A percentile compares a stretch with the other conserved stretches of the same genome.
Evolutionary conservation across 1,140 invertebrate genomes (phyloP).

Genomic region (Druon quercuslanigerum): DNA sequence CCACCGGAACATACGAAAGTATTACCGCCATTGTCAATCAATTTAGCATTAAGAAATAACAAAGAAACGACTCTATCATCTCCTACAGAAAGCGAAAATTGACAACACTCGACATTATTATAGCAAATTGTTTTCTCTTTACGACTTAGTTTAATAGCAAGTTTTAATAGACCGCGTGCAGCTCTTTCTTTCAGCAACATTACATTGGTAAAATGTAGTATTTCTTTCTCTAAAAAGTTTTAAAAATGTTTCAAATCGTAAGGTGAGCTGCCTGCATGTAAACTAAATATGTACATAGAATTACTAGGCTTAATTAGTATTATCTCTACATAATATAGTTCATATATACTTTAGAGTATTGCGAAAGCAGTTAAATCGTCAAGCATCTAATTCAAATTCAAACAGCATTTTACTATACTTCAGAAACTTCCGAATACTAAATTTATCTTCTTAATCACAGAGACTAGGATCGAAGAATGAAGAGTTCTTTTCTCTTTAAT

Average conservation of each 20-base stretch:
- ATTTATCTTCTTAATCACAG: too few relatives aligned
- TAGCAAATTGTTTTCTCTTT: background rate
- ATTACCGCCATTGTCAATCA: constrained; percentile 77
- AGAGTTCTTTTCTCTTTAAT: too few relatives aligned
- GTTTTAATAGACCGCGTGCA: too few relatives aligned
- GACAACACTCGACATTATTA: background rate
- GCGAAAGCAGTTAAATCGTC: constrained; percentile 1
- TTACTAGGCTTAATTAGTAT: constrained; percentile 17
- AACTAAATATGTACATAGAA: constrained; percentile 23
- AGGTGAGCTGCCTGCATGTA: constrained; percentile 2
- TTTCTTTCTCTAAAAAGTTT: background rate
- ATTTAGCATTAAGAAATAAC: constrained; percentile 54
- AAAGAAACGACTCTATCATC: constrained; percentile 25
- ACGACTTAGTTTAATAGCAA: background rate
- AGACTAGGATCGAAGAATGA: too few relatives aligned
- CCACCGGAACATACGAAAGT: constrained; percentile 85
- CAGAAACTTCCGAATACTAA: too few relatives aligned
- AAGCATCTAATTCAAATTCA: background rate
- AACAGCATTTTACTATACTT: too few relatives aligned
- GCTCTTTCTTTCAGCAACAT: too few relatives aligned
- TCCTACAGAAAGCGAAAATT: background rate
- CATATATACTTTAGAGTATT: background rate
- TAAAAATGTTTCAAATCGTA: background rate
- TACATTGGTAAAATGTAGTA: background rate
- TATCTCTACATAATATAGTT: constrained; percentile 6